Evolutionary conservation across 2,797 vertebrate species (phyloP), one percentile per base, ranked within the genome.

Genomic region (Enteromius mattozi): DNA sequence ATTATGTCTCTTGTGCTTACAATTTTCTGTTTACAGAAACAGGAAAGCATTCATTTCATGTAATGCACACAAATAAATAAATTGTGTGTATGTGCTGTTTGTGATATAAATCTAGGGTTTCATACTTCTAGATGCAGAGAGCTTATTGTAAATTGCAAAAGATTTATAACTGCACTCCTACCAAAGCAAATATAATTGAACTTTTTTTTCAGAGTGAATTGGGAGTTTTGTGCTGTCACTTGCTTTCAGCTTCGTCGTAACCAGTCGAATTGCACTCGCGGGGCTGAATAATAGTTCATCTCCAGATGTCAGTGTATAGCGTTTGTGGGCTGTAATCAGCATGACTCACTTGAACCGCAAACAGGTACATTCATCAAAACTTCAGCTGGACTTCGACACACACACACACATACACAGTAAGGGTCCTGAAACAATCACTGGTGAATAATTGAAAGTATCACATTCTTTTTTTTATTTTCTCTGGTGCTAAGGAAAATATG

Each of bases 261-360:
- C 19, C 12, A 35, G 54, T 49, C 19, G n/a, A 33, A 82, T 59
- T 47, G 54, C 42, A 47, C 40, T 10, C 13, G 4, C 47, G 54
- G 69, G 69, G 6, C 40, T 74, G 80, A 74, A 49, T 74, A 63
- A 63, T 63, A 21, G 40, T 30, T 72, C 24, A 24, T 82, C 69
- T 63, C 19, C 69, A 47, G 54, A 63, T 47, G 49, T 42, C 66
- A 70, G 66, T 37, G 54, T 33, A 42, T 14, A 70, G 54, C 47
- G 6, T 16, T 27, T 19, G 51, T n/a, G 51, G 35, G 33, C 65
- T 81, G 0, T n/a, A 24, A 81, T 70, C 14, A 61, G 49, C 17
- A 72, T 61, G 68, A 45, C 24, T 71, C 80, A 72, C 35, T 27
- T 17, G 4, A n/a, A 37, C 37, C 17, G 6, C 51, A 72, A 47